These are phyloP conservation scores for Rostratula benghalensis DNA, from an alignment of 2,113 vertebrate species.

Conservation along the genomic window DNA sequence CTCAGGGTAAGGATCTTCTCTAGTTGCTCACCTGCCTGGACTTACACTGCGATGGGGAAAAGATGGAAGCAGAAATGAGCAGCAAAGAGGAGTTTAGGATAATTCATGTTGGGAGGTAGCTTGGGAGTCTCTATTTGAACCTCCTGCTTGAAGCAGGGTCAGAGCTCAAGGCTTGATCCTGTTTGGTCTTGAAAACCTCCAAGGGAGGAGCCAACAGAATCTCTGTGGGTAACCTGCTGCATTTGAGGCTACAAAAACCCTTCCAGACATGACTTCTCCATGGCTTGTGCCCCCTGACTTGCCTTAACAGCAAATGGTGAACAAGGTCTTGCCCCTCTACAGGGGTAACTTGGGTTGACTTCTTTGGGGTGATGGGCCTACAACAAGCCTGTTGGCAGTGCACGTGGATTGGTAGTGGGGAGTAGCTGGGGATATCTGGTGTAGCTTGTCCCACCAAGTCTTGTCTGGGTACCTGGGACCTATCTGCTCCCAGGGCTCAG, in stretches of 20 bases:
- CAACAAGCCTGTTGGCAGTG: background rate
- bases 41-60: accelerated
- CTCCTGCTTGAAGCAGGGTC: background rate
- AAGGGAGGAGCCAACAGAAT: background rate
- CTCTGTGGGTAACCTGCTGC: background rate
- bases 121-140: background rate
- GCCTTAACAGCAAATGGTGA: accelerated
- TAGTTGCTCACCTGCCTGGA: accelerated
- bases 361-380: background rate
- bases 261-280: background rate
- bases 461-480: background rate
- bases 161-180: background rate
- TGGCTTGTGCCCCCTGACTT: accelerated
- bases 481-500: background rate
- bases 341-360: background rate
- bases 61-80: background rate
- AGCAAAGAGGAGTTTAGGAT: background rate
- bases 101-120: background rate
- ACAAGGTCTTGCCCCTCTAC: background rate
- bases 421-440: background rate
- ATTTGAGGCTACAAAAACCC: background rate
- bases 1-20: background rate
- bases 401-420: accelerated
- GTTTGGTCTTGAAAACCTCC: background rate
- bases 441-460: accelerated